Conservation (phyloP, 2,797 vertebrate genomes). For the Melanotaenia pygmaea region DNA sequence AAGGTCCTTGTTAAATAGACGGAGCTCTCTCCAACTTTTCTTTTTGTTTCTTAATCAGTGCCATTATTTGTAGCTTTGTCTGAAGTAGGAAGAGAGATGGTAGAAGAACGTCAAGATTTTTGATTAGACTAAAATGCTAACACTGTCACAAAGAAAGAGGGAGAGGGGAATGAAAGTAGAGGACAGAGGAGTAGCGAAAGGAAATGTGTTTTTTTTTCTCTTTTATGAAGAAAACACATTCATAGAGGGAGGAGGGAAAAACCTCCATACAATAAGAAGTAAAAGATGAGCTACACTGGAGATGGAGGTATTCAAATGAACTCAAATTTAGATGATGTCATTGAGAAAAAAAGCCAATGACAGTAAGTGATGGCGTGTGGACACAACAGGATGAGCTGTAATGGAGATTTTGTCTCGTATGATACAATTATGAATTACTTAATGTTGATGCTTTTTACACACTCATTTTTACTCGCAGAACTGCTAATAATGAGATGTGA, state of each 20-base stretch:
- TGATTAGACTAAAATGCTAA: slow-evolving; percentile 23
- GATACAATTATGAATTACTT: not conserved
- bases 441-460: not conserved
- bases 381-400: slow-evolving; percentile 5
- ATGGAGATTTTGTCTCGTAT: not conserved
- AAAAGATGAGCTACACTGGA: not conserved
- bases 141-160: not conserved
- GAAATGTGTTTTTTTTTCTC: too few species aligned
- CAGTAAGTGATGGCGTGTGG: slow-evolving; percentile 8
- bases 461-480: not conserved
- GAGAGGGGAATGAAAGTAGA: slow-evolving; percentile 5
- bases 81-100: too few species aligned
- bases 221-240: not conserved
- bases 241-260: slow-evolving; percentile 9
- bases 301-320: slow-evolving; percentile 10
- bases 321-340: slow-evolving; percentile 6
- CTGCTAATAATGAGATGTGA: not conserved
- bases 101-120: not conserved
- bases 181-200: not conserved
- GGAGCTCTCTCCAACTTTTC: slow-evolving; percentile 17
- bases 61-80: slow-evolving; percentile 33
- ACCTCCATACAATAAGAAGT: slow-evolving; percentile 37
- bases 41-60: slow-evolving; percentile 35
- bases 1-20: slow-evolving; percentile 29
- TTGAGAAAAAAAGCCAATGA: slow-evolving; percentile 10